phyloP scores from a whole-genome alignment of 2,113 vertebrate species.

The Callipepla californica region DNA sequence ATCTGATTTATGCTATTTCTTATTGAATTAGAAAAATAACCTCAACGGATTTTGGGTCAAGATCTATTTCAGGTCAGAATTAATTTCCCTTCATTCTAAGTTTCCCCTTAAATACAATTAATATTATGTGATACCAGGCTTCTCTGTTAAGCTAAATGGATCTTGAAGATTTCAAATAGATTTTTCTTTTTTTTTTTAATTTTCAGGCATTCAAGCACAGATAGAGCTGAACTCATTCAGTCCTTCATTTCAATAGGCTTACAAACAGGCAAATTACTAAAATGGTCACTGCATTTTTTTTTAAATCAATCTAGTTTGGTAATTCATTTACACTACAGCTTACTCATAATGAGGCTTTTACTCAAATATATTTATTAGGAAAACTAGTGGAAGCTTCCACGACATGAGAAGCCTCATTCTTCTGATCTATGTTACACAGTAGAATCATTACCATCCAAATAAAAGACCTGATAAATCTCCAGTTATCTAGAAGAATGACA shows the following conservation, averaged over 20 bases:
- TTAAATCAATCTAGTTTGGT: background rate
- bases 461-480: constrained; percentile 34
- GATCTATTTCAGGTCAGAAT: background rate
- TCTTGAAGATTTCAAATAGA: constrained; percentile 28
- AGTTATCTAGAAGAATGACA: constrained; percentile 15
- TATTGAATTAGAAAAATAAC: constrained; percentile 6
- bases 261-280: constrained; percentile 42
- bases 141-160: background rate
- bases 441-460: constrained; percentile 20
- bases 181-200: background rate
- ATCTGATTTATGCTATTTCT: background rate
- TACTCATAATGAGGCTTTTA: constrained; percentile 28
- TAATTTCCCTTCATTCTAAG: constrained; percentile 13
- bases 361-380: constrained; percentile 48
- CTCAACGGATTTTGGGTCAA: constrained; percentile 31
- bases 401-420: constrained; percentile 30
- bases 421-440: constrained; percentile 1
- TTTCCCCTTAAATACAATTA: constrained; percentile 30
- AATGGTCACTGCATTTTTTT: background rate
- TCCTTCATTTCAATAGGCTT: constrained; percentile 17
- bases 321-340: constrained; percentile 15
- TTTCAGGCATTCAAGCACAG: constrained; percentile 29
- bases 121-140: background rate
- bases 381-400: constrained; percentile 30
- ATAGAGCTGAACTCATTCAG: constrained; percentile 9